Conservation (phyloP, 2,888 invertebrate species). For the Eupithecia dodoneata region DNA sequence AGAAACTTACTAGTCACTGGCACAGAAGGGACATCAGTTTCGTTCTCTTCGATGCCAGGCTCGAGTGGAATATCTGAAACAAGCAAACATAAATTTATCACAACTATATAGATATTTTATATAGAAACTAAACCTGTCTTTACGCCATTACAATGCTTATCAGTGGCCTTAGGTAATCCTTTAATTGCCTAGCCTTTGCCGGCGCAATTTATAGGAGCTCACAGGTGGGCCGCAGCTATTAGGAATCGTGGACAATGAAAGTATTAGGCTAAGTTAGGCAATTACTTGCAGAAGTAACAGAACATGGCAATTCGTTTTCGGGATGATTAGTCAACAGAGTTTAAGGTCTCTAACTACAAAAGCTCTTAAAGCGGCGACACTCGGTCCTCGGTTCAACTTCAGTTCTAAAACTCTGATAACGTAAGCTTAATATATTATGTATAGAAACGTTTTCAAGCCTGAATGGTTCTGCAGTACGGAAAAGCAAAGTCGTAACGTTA, state of each 20-base stretch:
- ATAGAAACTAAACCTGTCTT: not conserved
- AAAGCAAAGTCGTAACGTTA: not conserved
- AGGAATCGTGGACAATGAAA: not conserved
- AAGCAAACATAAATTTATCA: conserved; percentile 41
- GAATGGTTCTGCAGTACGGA: not conserved
- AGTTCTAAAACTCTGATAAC: not conserved
- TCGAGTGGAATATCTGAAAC: conserved; percentile 72
- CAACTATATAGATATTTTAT: not conserved
- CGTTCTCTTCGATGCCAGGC: conserved; percentile 62
- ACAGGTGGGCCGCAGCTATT: too few species aligned
- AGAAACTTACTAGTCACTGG: conserved; percentile 67
- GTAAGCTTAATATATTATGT: not conserved
- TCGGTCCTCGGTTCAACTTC: not conserved
- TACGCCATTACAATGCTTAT: too few species aligned
- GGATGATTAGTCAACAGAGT: too few species aligned
- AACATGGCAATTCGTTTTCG: not conserved
- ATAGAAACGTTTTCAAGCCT: not conserved
- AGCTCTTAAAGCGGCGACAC: not conserved
- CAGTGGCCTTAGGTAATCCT: not conserved
- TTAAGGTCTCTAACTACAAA: not conserved
- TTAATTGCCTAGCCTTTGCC: too few species aligned
- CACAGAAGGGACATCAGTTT: conserved; percentile 57
- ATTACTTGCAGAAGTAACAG: not conserved
- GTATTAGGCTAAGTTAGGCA: not conserved
- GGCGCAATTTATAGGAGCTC: too few species aligned